phyloP scores from a whole-genome alignment of 2,113 vertebrate genomes.

The Cettia cetti region DNA sequence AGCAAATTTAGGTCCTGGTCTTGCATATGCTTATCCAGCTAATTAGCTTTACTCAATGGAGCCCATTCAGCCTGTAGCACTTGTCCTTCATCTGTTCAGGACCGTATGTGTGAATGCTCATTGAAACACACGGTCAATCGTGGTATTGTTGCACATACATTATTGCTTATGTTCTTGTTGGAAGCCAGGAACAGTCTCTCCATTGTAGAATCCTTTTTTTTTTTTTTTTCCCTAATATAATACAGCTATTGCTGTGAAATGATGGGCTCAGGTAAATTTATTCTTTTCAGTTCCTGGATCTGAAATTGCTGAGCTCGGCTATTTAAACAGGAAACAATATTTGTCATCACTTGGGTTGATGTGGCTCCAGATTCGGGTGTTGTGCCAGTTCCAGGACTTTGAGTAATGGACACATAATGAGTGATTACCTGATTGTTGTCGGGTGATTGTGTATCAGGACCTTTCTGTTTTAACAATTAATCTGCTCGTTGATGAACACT shows the following conservation, averaged over 20 bases:
- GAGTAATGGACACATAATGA: background rate
- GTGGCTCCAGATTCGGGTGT: background rate
- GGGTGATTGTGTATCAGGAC: background rate
- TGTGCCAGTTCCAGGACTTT: background rate
- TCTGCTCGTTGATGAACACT: background rate
- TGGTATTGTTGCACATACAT: background rate
- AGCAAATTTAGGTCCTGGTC: constrained; percentile 33
- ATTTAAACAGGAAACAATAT: background rate
- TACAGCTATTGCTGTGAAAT: background rate
- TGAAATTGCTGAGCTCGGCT: background rate
- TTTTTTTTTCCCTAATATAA: background rate
- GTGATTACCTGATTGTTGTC: background rate
- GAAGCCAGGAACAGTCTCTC: background rate
- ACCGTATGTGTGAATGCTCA: background rate
- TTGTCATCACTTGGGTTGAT: background rate
- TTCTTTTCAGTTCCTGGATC: background rate
- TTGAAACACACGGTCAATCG: background rate
- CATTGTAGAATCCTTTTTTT: background rate
- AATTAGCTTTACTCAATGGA: constrained; percentile 29
- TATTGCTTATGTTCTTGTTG: background rate
- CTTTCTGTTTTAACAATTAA: constrained; percentile 24
- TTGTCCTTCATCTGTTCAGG: constrained; percentile 43
- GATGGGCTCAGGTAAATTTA: background rate
- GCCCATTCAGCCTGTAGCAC: background rate
- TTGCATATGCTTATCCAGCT: constrained; percentile 40